Conservation (phyloP, 1,140 invertebrate species). For the Diachasma alloeum region DNA sequence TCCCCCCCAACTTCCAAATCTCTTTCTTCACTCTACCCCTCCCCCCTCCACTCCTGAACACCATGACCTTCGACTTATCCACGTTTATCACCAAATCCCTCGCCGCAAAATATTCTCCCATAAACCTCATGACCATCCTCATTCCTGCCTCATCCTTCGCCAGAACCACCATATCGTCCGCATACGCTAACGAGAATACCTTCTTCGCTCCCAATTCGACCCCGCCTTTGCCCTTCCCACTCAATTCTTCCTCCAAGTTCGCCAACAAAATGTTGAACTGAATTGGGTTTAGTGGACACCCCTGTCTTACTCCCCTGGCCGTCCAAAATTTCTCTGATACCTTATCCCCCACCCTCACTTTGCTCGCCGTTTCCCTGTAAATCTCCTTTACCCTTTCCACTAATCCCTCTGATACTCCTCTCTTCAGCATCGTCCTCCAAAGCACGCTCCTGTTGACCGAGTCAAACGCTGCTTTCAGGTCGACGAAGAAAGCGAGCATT, state of each 20-base stretch:
- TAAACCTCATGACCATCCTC: no score
- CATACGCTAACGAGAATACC: constrained; percentile 8
- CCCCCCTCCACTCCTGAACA: constrained; percentile 16
- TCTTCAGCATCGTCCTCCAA: constrained; percentile 21
- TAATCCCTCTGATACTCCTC: constrained; percentile 18
- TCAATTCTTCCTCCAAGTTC: no score
- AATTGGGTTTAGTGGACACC: constrained; percentile 22
- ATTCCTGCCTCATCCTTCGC: no score
- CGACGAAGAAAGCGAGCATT: no score
- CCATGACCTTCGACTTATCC: constrained; percentile 21
- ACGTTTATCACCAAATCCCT: no score
- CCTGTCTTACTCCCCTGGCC: constrained; percentile 22
- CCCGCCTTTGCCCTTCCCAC: constrained; percentile 4
- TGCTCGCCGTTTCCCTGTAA: constrained; percentile 19
- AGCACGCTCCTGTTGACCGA: constrained; percentile 13
- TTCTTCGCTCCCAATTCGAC: constrained; percentile 2
- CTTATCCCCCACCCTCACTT: no score
- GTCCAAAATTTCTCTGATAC: constrained; percentile 21
- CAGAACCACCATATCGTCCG: no score
- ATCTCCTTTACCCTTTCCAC: constrained; percentile 26
- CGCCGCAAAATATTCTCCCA: no score
- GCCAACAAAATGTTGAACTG: no score
- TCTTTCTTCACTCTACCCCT: constrained; percentile 12
- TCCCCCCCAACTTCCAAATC: neutral
- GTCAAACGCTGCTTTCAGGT: no score